A percentile compares a stretch with the other conserved stretches of the same genome.
Conservation (phyloP, 2,113 vertebrate genomes). For the Lipophrys pholis region DNA sequence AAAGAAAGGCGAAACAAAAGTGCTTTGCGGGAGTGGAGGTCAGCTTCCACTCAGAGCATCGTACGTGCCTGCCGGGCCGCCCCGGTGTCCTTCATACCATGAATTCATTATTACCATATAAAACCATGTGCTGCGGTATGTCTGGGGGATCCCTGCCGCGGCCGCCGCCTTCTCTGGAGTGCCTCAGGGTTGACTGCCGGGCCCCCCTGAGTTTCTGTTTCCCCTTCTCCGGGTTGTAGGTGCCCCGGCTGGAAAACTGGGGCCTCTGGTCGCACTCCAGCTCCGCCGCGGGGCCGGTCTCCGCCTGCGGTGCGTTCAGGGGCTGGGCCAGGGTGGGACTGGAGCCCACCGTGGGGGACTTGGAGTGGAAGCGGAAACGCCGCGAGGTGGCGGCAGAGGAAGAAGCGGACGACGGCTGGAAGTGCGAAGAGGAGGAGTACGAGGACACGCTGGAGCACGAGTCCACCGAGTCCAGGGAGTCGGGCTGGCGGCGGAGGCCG, state of each 20-base stretch:
- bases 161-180: conserved; percentile 75
- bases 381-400: conserved; percentile 75
- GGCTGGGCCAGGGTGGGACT: conserved; percentile 24
- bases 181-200: conserved; percentile 87
- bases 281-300: conserved; percentile 71
- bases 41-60: conserved; percentile 37
- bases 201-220: conserved; percentile 92
- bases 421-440: conserved; percentile 79
- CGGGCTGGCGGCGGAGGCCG: conserved; percentile 81
- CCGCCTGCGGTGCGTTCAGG: conserved; percentile 63
- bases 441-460: conserved; percentile 81
- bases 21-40: conserved; percentile 55
- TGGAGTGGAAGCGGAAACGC: conserved; percentile 91
- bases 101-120: conserved; percentile 94
- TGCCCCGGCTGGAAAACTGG: conserved; percentile 92
- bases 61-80: conserved; percentile 26
- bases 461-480: conserved; percentile 84
- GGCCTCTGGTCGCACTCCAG: conserved; percentile 85
- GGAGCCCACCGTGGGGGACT: conserved; percentile 79
- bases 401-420: conserved; percentile 83
- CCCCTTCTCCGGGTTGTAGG: conserved; percentile 93
- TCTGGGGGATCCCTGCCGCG: conserved; percentile 86
- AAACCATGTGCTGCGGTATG: conserved; percentile 84
- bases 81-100: conserved; percentile 90
- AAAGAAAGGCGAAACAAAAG: conserved; percentile 60